Conservation (phyloP, 2,797 vertebrate genomes). For the Ctenochaetus hawaiiensis region DNA sequence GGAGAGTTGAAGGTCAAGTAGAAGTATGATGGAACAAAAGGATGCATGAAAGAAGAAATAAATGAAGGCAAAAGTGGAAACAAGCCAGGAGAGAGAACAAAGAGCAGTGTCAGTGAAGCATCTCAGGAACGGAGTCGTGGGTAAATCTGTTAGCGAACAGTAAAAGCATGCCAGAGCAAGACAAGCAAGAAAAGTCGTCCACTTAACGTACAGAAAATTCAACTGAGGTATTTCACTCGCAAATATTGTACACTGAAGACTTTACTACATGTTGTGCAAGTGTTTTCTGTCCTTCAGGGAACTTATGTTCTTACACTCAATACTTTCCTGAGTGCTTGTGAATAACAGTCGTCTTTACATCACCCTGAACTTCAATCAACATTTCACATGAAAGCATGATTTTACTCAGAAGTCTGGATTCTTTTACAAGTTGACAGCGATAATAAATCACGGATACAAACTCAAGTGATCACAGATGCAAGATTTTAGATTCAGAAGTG, state of each 20-base stretch:
- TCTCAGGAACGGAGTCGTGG: slow-evolving; percentile 10
- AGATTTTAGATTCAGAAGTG: not conserved
- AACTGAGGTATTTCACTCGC: not conserved
- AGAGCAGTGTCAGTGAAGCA: slow-evolving; percentile 25
- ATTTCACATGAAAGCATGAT: not conserved
- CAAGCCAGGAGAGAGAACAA: slow-evolving; percentile 14
- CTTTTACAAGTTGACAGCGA: not conserved
- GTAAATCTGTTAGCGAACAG: slow-evolving; percentile 32
- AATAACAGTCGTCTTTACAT: not conserved
- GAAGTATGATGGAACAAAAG: not conserved
- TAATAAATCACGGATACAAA: not conserved
- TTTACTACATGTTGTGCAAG: not conserved
- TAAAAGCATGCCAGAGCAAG: slow-evolving; percentile 60
- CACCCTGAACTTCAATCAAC: too few relatives aligned
- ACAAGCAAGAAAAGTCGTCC: slow-evolving; percentile 45
- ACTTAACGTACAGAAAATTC: slow-evolving; percentile 16
- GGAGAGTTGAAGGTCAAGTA: not conserved
- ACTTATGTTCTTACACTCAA: not conserved
- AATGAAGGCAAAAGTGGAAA: not conserved
- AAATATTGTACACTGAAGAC: not conserved
- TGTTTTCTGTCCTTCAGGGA: slow-evolving; percentile 8
- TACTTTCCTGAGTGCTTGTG: not conserved
- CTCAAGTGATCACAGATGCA: not conserved
- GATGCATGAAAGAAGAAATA: not conserved
- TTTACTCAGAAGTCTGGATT: not conserved